phyloP scores from a whole-genome alignment of 2,113 vertebrate genomes.

The Callipepla californica region DNA sequence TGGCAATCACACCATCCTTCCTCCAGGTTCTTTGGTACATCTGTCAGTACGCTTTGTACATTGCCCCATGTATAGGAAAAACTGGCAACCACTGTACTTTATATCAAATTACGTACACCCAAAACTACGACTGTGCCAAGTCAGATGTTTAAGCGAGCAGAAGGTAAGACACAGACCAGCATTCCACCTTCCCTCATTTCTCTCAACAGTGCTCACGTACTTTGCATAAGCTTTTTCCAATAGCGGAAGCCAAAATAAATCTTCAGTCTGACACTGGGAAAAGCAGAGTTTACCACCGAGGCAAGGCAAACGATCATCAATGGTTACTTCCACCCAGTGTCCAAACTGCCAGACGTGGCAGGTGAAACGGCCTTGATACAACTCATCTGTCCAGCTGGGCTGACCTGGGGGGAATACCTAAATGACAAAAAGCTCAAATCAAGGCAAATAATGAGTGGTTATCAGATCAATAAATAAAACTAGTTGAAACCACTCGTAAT shows the following conservation, averaged over 20 bases:
- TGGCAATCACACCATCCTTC: neutral
- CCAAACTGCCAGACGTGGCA: slow-evolving; percentile 91
- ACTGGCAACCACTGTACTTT: neutral
- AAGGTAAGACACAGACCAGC: neutral
- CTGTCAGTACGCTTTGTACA: neutral
- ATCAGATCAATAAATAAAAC: neutral
- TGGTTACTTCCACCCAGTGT: slow-evolving; percentile 88
- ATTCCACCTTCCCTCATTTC: neutral
- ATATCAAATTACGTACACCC: neutral
- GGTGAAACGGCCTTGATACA: slow-evolving; percentile 86
- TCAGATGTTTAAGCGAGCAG: neutral
- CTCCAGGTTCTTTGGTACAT: neutral
- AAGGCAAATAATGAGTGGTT: neutral
- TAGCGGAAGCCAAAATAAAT: slow-evolving; percentile 92
- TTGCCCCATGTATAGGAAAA: neutral
- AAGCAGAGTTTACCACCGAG: slow-evolving; percentile 90
- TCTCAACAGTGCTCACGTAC: slow-evolving; percentile 72
- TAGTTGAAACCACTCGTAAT: neutral
- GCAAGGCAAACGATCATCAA: slow-evolving; percentile 93
- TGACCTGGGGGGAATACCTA: slow-evolving; percentile 91
- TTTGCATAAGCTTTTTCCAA: slow-evolving; percentile 98
- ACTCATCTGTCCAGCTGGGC: slow-evolving; percentile 85
- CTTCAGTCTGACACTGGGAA: slow-evolving; percentile 88
- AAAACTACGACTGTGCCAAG: neutral
- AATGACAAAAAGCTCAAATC: neutral